A percentile compares a stretch with the other conserved stretches of the same genome.
phyloP scores from a whole-genome alignment of 2,888 invertebrate species.

The Boloria euphrosyne region DNA sequence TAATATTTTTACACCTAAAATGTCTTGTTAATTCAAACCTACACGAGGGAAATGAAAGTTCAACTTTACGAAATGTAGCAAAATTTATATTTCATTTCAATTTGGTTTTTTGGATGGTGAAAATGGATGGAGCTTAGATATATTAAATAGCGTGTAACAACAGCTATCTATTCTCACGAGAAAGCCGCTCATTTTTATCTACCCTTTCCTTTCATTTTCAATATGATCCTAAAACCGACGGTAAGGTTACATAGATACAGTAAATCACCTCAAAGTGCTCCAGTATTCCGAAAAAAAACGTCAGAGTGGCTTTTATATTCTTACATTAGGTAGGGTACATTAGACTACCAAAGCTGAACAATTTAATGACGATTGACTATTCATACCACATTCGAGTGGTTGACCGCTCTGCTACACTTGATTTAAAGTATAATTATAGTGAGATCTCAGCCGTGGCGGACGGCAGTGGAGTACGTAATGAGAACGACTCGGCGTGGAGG shows the following conservation, averaged over 20 bases:
- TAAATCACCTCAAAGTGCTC: conserved; percentile 43
- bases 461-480: conserved; percentile 72
- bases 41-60: not conserved
- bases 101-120: not conserved
- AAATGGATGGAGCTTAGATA: conserved; percentile 11
- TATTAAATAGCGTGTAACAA: conserved; percentile 25
- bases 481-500: conserved; percentile 55
- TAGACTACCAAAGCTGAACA: conserved; percentile 80
- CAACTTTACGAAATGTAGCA: not conserved
- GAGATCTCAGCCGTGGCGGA: conserved; percentile 74
- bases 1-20: too few relatives aligned
- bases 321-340: conserved; percentile 47
- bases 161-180: conserved; percentile 33
- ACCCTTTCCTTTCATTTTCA: conserved; percentile 35
- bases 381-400: conserved; percentile 78
- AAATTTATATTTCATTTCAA: conserved; percentile 12
- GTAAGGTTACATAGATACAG: conserved; percentile 41
- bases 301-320: conserved; percentile 42
- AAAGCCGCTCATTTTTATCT: conserved; percentile 34
- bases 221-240: conserved; percentile 39
- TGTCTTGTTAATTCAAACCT: too few relatives aligned
- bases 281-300: conserved; percentile 39
- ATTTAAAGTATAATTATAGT: conserved; percentile 80
- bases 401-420: conserved; percentile 79
- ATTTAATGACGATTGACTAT: conserved; percentile 82